Percentiles rank a stretch among this genome's conserved stretches.
Conservation (phyloP, 1,140 invertebrate species). For the Trachymyrmex cornetzi region DNA sequence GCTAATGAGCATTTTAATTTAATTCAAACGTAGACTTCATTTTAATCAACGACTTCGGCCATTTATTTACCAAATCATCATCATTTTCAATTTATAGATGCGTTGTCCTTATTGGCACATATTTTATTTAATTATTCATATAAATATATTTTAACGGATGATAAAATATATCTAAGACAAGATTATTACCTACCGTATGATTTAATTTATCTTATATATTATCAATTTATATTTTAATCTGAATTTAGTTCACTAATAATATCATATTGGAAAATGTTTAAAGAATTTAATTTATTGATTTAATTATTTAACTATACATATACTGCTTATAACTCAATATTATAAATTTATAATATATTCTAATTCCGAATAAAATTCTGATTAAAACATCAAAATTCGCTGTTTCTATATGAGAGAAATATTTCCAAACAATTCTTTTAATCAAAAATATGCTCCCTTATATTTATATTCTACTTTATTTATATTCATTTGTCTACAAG, state of each 20-base stretch:
- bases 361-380: not conserved
- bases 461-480: not conserved
- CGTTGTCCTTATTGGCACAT: not conserved
- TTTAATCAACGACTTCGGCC: slow-evolving; percentile 6
- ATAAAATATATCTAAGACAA: not conserved
- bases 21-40: slow-evolving; percentile 19
- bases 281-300: slow-evolving; percentile 2
- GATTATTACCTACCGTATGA: not conserved
- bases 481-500: not conserved
- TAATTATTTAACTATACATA: not conserved
- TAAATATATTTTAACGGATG: too few species aligned
- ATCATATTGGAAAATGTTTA: not conserved
- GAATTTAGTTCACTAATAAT: not conserved
- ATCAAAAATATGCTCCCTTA: not conserved
- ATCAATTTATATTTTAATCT: not conserved
- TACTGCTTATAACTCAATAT: not conserved
- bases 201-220: not conserved
- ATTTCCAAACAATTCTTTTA: not conserved
- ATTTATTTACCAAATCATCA: slow-evolving; percentile 12
- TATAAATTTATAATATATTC: not conserved
- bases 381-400: slow-evolving; percentile 2
- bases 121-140: slow-evolving; percentile 8
- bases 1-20: slow-evolving; percentile 31
- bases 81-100: not conserved
- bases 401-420: not conserved